Evolutionary conservation across 2,113 vertebrate genomes (phyloP).

Genomic region (Oceanodroma tethys): DNA sequence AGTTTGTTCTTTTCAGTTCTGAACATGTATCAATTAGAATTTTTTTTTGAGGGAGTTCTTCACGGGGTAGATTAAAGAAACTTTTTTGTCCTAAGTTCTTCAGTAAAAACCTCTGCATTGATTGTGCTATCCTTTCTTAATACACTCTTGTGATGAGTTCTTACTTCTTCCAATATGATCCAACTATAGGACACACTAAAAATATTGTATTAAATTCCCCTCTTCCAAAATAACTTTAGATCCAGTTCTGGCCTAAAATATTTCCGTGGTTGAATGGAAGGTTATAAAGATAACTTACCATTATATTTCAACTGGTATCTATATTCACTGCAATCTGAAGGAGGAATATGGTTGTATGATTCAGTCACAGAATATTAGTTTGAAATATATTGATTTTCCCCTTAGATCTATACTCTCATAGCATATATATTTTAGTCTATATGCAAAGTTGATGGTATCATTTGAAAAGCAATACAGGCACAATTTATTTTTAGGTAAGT

Average conservation of each 20-base stretch:
- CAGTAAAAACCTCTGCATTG: neutral
- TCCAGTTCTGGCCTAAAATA: neutral
- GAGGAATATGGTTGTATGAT: neutral
- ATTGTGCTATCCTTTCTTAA: neutral
- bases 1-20: neutral
- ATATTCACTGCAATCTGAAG: neutral
- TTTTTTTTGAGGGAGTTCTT: neutral
- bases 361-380: neutral
- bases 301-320: neutral
- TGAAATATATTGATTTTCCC: neutral
- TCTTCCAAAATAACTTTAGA: neutral
- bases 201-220: neutral
- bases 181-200: neutral
- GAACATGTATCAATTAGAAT: neutral
- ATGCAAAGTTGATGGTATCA: conserved; percentile 13
- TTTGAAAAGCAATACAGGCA: neutral
- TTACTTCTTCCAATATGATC: neutral
- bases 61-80: neutral
- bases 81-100: neutral
- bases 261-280: neutral
- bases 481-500: neutral
- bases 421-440: conserved; percentile 15
- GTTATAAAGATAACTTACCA: neutral
- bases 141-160: neutral
- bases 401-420: neutral